Evolutionary conservation across 1,140 invertebrate species (phyloP).

Genomic region (Cardiocondyla obscurior): DNA sequence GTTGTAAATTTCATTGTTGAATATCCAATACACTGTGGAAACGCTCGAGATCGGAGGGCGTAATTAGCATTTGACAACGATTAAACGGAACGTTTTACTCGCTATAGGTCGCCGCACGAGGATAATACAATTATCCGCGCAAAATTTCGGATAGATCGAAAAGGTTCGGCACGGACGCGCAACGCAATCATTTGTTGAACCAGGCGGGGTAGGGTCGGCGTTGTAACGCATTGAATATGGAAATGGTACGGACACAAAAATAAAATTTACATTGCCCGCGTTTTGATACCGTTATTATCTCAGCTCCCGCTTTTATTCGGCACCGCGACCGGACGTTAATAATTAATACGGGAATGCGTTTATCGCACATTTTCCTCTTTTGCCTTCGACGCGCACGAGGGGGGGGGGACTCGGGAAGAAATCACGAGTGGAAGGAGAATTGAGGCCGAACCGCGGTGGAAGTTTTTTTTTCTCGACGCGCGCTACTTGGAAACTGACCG

Average conservation of each 20-base stretch:
- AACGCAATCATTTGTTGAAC: conserved; percentile 44
- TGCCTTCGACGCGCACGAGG: neutral
- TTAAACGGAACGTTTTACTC: conserved; percentile 66
- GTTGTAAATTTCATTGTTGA: conserved; percentile 32
- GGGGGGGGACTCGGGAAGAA: neutral
- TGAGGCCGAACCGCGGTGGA: neutral
- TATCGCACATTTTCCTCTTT: neutral
- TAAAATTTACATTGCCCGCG: conserved; percentile 36
- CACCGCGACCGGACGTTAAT: conserved; percentile 10
- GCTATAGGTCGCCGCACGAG: conserved; percentile 46
- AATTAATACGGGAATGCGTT: neutral
- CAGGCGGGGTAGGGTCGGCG: neutral
- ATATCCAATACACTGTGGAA: neutral
- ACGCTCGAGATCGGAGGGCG: conserved; percentile 45
- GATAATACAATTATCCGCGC: conserved; percentile 60
- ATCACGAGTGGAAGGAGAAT: conserved; percentile 25
- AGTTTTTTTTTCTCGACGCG: conserved; percentile 59
- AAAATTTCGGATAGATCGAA: conserved; percentile 47
- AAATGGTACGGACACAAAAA: conserved; percentile 46
- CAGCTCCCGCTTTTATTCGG: neutral
- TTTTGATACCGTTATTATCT: conserved; percentile 49
- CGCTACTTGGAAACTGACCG: conserved; percentile 72
- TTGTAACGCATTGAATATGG: conserved; percentile 41
- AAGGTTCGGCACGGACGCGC: conserved; percentile 8
- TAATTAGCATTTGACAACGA: conserved; percentile 68